phyloP scores from a whole-genome alignment of 2,797 vertebrate genomes.

The Chloroceryle amazona region DNA sequence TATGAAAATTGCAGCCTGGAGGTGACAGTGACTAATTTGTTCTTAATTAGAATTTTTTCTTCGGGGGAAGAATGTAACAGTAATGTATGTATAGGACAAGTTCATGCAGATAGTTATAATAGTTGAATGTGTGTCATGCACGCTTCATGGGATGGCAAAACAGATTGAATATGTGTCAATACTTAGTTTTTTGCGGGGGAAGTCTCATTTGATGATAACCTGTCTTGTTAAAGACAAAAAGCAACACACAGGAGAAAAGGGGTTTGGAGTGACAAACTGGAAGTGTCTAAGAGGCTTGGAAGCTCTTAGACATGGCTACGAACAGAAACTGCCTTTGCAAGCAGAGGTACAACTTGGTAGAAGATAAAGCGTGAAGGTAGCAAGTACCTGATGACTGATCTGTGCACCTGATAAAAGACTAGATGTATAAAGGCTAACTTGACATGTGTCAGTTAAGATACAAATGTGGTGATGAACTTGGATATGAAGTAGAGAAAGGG shows the following conservation, averaged over 20 bases:
- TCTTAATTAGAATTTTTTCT: not conserved
- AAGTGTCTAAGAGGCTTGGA: rapidly evolving
- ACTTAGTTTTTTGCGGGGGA: not conserved
- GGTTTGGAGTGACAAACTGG: not conserved
- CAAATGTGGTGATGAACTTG: not conserved
- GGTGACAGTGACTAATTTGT: not conserved
- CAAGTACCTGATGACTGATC: not conserved
- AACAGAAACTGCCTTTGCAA: not conserved
- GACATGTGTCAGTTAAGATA: not conserved
- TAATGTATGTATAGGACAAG: not conserved
- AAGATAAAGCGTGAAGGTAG: not conserved
- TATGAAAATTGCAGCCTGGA: not conserved
- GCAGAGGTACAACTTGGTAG: not conserved
- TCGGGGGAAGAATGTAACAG: not conserved
- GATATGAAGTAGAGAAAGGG: not conserved
- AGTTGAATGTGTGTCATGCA: not conserved
- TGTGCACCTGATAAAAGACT: not conserved
- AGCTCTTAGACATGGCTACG: not conserved
- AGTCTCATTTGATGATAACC: rapidly evolving
- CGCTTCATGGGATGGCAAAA: not conserved
- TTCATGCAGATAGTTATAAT: rapidly evolving
- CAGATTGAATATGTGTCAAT: not conserved
- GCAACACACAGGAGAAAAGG: rapidly evolving
- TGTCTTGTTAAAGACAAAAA: not conserved
- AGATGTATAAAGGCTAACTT: rapidly evolving